Base-by-base conservation (phyloP, 1,140 invertebrate genomes). In the Orussus abietinus region DNA sequence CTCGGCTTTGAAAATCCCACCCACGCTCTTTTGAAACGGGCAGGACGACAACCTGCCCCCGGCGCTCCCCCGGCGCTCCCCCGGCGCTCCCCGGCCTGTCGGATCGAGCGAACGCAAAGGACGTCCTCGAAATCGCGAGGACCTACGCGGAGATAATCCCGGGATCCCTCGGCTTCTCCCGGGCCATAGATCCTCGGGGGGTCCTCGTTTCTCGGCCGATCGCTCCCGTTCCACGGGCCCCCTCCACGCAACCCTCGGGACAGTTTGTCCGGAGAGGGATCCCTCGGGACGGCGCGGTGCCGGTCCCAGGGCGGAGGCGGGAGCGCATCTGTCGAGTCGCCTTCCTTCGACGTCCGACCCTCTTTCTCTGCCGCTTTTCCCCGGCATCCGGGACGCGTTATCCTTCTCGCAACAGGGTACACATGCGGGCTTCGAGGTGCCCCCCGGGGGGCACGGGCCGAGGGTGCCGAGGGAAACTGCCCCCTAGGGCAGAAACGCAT, bases 401-500 rank as follows among this genome's bases (percentile, higher is more conserved):
- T 42, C 50, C 42, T 26, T 22, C 19, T 47, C 38, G 42, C 42
- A 36, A 42, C 28, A 40, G 14, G 38, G 7, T 29, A 30, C 28
- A 15, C 22, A 28, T n/a, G n/a, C n/a, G n/a, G n/a, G n/a, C n/a
- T n/a, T n/a, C n/a, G n/a, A n/a, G 21, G 2, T 17, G 25, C 7
- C 29, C 38, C 36, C 40, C 41, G 33, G 41, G 41, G 44, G 45
- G 41, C 43, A 31, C 40, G 40, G 15, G 29, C 18, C 42, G 25
- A 34, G 42, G 45, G 51, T 18, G 34, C 3, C 11, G n/a, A n/a
- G 7, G 33, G 7, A 35, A 6, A 15, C 47, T 45, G 58, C 53
- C 62, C 66, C 58, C 53, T 53, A 31, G 53, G 59, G 57, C 55
- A 63, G 60, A 66, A 69, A 69, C 68, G 64, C 70, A 70, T 70